Percentiles rank a stretch among this genome's conserved stretches.
Evolutionary conservation across 2,113 vertebrate species (phyloP).

Genomic region (Pangasianodon hypophthalmus): DNA sequence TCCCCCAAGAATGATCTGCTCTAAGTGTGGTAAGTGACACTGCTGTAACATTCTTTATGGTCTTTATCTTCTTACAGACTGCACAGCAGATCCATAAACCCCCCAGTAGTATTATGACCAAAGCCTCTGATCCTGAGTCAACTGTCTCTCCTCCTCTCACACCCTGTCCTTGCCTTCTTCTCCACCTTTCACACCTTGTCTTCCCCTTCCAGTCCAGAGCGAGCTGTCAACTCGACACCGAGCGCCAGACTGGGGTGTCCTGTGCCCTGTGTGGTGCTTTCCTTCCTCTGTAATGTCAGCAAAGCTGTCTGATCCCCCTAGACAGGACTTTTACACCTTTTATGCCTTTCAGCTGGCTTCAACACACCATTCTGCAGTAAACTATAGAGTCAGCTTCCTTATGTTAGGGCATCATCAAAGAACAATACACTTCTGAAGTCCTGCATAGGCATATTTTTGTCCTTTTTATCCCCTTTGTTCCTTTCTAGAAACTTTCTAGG

Average conservation of each 20-base stretch:
- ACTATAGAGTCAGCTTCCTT: conserved; percentile 34
- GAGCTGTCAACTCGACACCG: conserved; percentile 23
- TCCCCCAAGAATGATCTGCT: background rate
- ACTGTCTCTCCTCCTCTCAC: conserved; percentile 29
- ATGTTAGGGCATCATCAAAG: conserved; percentile 22
- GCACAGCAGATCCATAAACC: conserved; percentile 30
- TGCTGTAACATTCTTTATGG: background rate
- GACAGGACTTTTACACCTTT: conserved; percentile 30
- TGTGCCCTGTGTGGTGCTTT: conserved; percentile 22
- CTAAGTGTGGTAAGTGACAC: background rate
- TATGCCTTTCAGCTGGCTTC: conserved; percentile 11
- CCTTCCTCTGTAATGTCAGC: conserved; percentile 30
- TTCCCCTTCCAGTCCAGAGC: conserved; percentile 31
- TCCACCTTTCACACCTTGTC: conserved; percentile 34
- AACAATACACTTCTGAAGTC: background rate
- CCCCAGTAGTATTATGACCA: conserved; percentile 24
- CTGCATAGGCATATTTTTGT: background rate
- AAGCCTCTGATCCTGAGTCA: conserved; percentile 41
- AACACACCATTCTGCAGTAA: background rate
- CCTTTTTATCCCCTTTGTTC: background rate
- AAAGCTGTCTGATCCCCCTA: conserved; percentile 26
- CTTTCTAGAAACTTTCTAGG: background rate
- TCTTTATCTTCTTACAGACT: conserved; percentile 24
- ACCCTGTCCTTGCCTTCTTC: conserved; percentile 27
- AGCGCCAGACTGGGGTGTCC: conserved; percentile 16